Conservation (phyloP, 2,113 vertebrate species). For the Nannospalax galili region DNA sequence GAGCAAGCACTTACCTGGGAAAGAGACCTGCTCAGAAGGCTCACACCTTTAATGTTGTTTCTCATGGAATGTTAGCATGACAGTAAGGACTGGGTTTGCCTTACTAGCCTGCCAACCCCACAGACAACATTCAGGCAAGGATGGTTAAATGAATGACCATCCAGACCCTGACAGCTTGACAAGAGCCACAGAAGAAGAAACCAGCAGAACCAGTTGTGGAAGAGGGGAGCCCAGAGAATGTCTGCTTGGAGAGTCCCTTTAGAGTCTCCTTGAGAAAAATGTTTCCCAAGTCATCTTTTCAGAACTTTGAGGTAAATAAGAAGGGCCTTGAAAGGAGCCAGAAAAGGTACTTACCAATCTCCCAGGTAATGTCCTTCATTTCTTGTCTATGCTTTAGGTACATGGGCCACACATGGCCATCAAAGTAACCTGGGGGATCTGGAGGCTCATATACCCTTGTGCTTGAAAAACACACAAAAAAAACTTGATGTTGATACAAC, state of each 20-base stretch:
- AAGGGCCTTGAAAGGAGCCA: background rate
- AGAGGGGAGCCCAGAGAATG: background rate
- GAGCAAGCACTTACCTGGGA: background rate
- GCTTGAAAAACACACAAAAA: slow-evolving; percentile 84
- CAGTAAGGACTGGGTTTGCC: background rate
- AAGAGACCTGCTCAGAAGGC: background rate
- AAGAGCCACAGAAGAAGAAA: background rate
- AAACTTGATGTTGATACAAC: slow-evolving; percentile 45
- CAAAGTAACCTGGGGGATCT: slow-evolving; percentile 94
- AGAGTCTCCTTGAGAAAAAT: background rate
- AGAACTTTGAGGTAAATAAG: background rate
- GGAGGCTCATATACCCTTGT: slow-evolving; percentile 92
- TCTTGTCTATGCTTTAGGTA: slow-evolving; percentile 92
- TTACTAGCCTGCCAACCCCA: background rate
- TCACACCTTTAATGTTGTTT: background rate
- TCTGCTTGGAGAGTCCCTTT: background rate
- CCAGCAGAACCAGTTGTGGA: background rate
- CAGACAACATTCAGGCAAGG: background rate
- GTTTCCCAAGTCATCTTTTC: background rate
- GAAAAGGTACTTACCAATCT: slow-evolving; percentile 85
- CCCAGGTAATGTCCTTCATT: slow-evolving; percentile 85
- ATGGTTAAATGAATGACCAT: background rate
- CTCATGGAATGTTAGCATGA: background rate
- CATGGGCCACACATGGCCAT: slow-evolving; percentile 97
- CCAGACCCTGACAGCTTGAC: background rate